Percentiles rank a stretch among this genome's conserved stretches.
These are phyloP conservation scores for Aldabrachelys gigantea DNA, from an alignment of 2,113 vertebrate genomes.

Conservation along the genomic window DNA sequence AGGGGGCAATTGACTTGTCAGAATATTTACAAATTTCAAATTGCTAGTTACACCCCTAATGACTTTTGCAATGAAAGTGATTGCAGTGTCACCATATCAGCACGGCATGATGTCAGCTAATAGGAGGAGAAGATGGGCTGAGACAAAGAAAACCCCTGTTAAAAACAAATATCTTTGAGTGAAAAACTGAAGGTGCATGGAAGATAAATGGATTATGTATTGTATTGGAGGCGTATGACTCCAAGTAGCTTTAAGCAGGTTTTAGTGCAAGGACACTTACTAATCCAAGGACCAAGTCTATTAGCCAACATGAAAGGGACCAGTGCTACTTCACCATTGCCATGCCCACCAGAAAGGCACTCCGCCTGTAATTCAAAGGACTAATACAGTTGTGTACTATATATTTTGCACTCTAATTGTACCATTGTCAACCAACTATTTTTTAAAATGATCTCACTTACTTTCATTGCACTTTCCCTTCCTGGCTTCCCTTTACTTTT, in stretches of 20 bases:
- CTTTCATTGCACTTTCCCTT: background rate
- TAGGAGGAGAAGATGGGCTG: background rate
- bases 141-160: constrained; percentile 2
- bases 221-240: background rate
- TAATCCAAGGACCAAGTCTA: background rate
- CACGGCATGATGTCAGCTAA: background rate
- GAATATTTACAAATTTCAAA: constrained; percentile 59
- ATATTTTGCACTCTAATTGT: background rate
- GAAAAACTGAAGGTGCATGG: background rate
- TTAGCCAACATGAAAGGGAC: background rate
- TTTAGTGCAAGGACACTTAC: background rate
- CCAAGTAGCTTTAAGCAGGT: background rate
- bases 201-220: background rate
- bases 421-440: background rate
- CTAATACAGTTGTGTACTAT: background rate
- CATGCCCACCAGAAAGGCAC: background rate
- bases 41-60: constrained; percentile 31
- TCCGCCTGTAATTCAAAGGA: background rate
- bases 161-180: constrained; percentile 42
- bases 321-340: background rate
- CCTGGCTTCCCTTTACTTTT: background rate
- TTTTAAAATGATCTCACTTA: background rate
- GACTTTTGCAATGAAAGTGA: constrained; percentile 9
- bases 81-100: constrained; percentile 3
- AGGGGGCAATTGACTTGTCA: constrained; percentile 60